Conservation (phyloP, 37 sponge, comb jelly and placozoan species). For the Axinella damicornis region DNA sequence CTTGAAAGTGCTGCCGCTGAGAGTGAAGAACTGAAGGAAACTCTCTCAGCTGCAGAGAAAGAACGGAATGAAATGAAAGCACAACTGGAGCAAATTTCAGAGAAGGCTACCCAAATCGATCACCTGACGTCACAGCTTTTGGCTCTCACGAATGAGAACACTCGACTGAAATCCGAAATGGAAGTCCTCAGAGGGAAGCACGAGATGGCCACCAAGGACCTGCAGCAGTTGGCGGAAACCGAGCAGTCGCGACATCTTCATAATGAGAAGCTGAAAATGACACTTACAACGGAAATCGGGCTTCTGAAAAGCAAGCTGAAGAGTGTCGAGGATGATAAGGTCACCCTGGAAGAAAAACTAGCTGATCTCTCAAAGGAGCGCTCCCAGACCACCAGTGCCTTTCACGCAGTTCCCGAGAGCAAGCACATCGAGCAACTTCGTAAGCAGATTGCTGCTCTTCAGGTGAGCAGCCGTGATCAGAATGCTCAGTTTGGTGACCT, state of each 20-base stretch:
- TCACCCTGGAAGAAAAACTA: neutral
- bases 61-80: neutral
- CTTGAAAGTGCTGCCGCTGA: neutral
- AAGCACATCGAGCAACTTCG: slow-evolving; percentile 33
- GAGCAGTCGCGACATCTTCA: slow-evolving; percentile 25
- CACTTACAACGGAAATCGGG: slow-evolving; percentile 51
- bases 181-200: neutral
- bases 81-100: neutral
- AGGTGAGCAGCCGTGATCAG: slow-evolving; percentile 1
- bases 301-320: slow-evolving; percentile 45
- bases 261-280: slow-evolving; percentile 52
- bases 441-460: slow-evolving; percentile 16
- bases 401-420: slow-evolving; percentile 16
- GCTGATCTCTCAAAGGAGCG: neutral
- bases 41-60: neutral
- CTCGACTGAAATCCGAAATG: slow-evolving; percentile 7
- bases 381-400: neutral
- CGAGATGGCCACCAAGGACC: neutral
- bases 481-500: slow-evolving; percentile 11
- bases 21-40: neutral
- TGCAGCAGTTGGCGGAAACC: slow-evolving; percentile 23
- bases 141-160: slow-evolving; percentile 3
- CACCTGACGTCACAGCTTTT: slow-evolving; percentile 5
- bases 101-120: neutral
- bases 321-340: slow-evolving; percentile 45